A percentile compares a stretch with the other conserved stretches of the same genome.
These are phyloP conservation scores for Zootoca vivipara DNA, from an alignment of 2,113 vertebrate genomes.

Conservation along the genomic window DNA sequence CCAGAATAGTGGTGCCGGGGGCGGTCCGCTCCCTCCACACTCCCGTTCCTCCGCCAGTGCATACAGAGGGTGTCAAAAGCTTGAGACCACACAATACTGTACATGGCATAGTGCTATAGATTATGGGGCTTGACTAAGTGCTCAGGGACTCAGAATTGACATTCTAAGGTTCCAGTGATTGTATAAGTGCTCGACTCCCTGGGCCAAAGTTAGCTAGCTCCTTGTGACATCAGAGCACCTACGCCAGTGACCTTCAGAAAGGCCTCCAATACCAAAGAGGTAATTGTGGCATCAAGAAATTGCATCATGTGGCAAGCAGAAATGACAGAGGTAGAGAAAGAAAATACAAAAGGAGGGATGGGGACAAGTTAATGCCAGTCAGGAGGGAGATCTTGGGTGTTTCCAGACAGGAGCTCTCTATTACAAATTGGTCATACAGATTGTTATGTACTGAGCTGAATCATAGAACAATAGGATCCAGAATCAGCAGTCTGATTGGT, in stretches of 20 bases:
- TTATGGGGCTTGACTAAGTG: neutral
- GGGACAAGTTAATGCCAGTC: neutral
- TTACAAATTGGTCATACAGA: too few species aligned
- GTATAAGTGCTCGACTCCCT: neutral
- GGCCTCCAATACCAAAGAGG: neutral
- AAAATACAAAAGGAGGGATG: neutral
- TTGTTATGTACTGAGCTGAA: too few species aligned
- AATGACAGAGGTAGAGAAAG: neutral
- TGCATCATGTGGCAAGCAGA: neutral
- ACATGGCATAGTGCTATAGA: too few species aligned
- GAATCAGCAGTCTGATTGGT: too few species aligned
- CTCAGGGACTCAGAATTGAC: neutral
- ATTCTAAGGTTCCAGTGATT: neutral
- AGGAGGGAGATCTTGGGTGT: neutral
- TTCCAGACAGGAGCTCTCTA: too few species aligned
- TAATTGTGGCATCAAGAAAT: neutral
- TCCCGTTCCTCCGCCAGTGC: too few species aligned
- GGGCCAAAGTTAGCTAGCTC: neutral
- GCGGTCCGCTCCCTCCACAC: too few species aligned
- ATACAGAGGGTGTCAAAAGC: too few species aligned
- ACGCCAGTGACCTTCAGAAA: neutral
- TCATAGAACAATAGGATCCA: too few species aligned
- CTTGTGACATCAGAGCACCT: neutral
- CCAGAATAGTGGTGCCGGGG: too few species aligned
- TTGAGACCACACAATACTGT: too few species aligned